A percentile compares a stretch with the other conserved stretches of the same genome.
phyloP scores from a whole-genome alignment of 2,113 vertebrate genomes.

The Nannobrachium achirus region DNA sequence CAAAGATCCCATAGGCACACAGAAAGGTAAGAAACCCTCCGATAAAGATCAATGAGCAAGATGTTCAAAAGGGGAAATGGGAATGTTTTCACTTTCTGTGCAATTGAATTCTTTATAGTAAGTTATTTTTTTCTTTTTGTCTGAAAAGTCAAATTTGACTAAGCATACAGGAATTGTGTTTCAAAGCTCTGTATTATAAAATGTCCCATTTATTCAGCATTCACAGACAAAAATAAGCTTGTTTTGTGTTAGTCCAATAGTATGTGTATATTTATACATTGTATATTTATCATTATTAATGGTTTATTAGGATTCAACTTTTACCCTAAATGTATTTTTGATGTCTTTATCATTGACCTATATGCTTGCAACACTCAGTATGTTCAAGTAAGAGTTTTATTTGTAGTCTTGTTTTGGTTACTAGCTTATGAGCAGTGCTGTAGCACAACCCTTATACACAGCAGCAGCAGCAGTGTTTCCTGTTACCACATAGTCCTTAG shows the following conservation, averaged over 20 bases:
- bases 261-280: not conserved
- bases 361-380: not conserved
- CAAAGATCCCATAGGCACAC: slow-evolving; percentile 88
- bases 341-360: not conserved
- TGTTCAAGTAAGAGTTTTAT: no score
- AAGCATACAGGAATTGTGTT: not conserved
- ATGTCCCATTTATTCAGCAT: not conserved
- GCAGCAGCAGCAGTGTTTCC: not conserved
- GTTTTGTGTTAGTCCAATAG: not conserved
- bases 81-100: not conserved
- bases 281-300: not conserved
- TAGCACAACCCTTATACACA: not conserved
- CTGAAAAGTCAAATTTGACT: not conserved
- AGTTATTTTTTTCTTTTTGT: not conserved
- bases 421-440: no score
- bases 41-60: not conserved
- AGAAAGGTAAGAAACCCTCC: slow-evolving; percentile 84
- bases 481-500: not conserved
- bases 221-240: not conserved
- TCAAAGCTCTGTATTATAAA: not conserved
- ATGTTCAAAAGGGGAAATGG: not conserved
- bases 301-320: not conserved
- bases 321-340: not conserved
- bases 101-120: not conserved
- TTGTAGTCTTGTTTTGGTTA: no score